These are phyloP conservation scores for Cydia strobilella DNA, from an alignment of 1,140 invertebrate species.

Conservation along the genomic window DNA sequence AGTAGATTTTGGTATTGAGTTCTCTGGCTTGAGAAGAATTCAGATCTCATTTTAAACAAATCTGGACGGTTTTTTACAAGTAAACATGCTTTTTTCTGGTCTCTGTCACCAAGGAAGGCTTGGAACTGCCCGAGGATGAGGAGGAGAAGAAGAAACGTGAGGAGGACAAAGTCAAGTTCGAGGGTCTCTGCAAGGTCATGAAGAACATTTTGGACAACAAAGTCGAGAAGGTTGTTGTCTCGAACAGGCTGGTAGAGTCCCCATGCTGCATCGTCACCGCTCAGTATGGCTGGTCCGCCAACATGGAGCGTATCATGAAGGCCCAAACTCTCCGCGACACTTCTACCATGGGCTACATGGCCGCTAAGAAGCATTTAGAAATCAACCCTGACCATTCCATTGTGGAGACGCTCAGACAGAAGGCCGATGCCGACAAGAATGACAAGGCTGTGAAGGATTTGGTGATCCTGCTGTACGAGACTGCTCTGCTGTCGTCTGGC, in stretches of 20 bases:
- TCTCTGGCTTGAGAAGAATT: too few species aligned
- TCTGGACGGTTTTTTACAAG: too few species aligned
- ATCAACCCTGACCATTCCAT: slow-evolving; percentile 99
- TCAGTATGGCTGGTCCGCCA: slow-evolving; percentile 99
- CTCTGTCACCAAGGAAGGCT: slow-evolving; percentile 98
- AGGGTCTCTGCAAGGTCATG: slow-evolving; percentile 98
- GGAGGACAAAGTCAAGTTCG: slow-evolving; percentile 96
- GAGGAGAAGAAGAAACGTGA: slow-evolving; percentile 98
- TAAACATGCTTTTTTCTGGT: too few species aligned
- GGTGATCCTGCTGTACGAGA: slow-evolving; percentile 95
- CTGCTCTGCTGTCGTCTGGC: slow-evolving; percentile 93
- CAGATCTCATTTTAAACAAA: too few species aligned
- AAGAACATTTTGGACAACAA: slow-evolving; percentile 99
- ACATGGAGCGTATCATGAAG: slow-evolving; percentile 99
- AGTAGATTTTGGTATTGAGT: too few species aligned
- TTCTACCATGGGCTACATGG: slow-evolving; percentile 99
- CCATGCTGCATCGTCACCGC: slow-evolving; percentile 99
- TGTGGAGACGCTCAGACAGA: slow-evolving; percentile 93
- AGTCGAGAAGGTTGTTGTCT: slow-evolving; percentile 98
- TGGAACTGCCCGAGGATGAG: slow-evolving; percentile 97
- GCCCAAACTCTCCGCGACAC: slow-evolving; percentile 97
- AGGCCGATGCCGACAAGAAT: slow-evolving; percentile 97
- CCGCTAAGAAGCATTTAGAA: slow-evolving; percentile 98
- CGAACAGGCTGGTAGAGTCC: slow-evolving; percentile 95
- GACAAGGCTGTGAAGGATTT: slow-evolving; percentile 98